Percentiles rank a stretch among this genome's conserved stretches.
Conservation (phyloP, 2,888 invertebrate species). For the Endotricha flammealis region DNA sequence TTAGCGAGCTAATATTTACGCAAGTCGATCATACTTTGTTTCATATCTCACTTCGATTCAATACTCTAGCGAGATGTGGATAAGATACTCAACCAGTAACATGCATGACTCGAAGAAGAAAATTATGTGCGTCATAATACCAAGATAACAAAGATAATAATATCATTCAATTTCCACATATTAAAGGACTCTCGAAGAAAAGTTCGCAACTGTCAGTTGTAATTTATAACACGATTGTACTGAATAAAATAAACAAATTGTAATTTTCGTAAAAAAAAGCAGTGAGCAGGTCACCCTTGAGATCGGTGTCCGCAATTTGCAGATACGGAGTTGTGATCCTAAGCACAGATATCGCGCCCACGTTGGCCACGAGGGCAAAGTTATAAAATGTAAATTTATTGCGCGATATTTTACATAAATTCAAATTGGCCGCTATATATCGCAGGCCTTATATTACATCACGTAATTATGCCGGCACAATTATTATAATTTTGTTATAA, state of each 20-base stretch:
- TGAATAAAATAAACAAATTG: slow-evolving; percentile 1
- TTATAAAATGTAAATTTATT: slow-evolving; percentile 77
- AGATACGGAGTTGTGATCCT: slow-evolving; percentile 57
- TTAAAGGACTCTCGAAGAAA: no score
- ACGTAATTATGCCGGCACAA: slow-evolving; percentile 70
- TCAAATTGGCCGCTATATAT: slow-evolving; percentile 68
- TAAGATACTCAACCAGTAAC: no score
- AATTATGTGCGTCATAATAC: no score
- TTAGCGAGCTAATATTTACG: no score
- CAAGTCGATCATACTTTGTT: no score
- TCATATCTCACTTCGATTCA: no score
- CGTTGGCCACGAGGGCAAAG: slow-evolving; percentile 50
- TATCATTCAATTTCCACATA: no score
- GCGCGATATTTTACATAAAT: slow-evolving; percentile 74
- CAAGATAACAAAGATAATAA: no score
- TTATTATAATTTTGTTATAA: slow-evolving; percentile 78
- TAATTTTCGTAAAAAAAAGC: slow-evolving; percentile 12
- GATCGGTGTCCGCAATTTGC: slow-evolving; percentile 52
- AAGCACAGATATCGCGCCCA: slow-evolving; percentile 66
- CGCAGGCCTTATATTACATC: slow-evolving; percentile 65
- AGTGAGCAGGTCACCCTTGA: slow-evolving; percentile 30
- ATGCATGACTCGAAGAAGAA: no score
- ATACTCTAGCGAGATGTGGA: no score
- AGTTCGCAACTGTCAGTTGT: no score
- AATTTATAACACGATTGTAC: no score